Base-by-base conservation (phyloP, 2,113 vertebrate species). In the Verasper variegatus region DNA sequence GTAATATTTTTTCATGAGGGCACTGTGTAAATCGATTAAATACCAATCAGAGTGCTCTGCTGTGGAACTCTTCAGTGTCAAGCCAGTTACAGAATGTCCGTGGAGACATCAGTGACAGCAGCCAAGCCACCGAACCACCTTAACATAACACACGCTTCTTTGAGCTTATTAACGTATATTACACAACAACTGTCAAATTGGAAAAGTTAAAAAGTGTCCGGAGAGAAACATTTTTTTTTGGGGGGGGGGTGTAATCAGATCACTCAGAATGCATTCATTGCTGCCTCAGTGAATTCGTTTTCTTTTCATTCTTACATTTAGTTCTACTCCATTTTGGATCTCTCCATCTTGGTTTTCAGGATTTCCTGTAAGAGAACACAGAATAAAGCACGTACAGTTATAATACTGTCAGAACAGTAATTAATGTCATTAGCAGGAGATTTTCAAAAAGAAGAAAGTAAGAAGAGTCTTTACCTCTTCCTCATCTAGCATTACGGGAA, bases 261-360 rank as follows among this genome's bases (percentile, higher is more conserved):
- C 74, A 58, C 63, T 76, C 59, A 26, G 49, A 80, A 71, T 0
- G 52, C 84, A 79, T 78, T 71, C 52, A 56, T 81, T 11, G 56
- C 62, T 70, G 73, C 71, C 69, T 82, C 63, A 62, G 76, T 74
- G 26, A 65, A 58, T 70, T 23, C 10, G 15, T 58, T 65, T 47
- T 42, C 37, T 40, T 65, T 45, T 24, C 13, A 37, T 24, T 69
- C 61, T 76, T 63, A 55, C 62, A 23, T 66, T 55, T 2, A 1
- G 15, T 24, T 70, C 79, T 92, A 95, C 77, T 95, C 94, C 94
- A 95, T 94, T 78, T 95, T 95, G 35, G 94, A 95, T 74, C 93
- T 78, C 81, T 95, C 94, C 90, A 95, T 83, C 85, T 93, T 93
- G 81, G 93, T 92, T 92, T 94, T 95, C 56, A 93, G 81, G 80